phyloP scores from a whole-genome alignment of 2,797 vertebrate genomes.

The Pseudomugil gertrudae region DNA sequence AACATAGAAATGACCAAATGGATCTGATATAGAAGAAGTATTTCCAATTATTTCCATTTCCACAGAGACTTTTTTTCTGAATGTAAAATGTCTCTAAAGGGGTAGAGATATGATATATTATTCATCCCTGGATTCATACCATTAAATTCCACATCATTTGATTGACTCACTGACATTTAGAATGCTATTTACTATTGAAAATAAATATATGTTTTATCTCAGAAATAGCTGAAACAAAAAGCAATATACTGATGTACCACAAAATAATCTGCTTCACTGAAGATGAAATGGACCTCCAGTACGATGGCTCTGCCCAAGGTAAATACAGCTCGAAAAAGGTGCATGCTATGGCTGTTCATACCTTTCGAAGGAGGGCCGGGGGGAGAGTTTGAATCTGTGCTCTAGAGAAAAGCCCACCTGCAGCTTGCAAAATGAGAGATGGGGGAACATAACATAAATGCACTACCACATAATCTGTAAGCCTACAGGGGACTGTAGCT shows the following conservation, averaged over 20 bases:
- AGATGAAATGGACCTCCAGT: conserved; percentile 48
- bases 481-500: conserved; percentile 64
- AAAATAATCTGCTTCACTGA: conserved; percentile 48
- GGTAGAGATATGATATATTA: conserved; percentile 6
- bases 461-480: conserved; percentile 62
- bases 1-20: neutral
- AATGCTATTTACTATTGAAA: conserved; percentile 37
- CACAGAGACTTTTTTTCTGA: conserved; percentile 6
- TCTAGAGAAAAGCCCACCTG: conserved; percentile 58
- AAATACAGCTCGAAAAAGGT: conserved; percentile 53
- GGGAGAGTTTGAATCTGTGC: conserved; percentile 29
- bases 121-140: conserved; percentile 32
- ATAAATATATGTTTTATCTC: conserved; percentile 24
- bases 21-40: neutral
- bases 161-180: conserved; percentile 41
- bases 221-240: conserved; percentile 32
- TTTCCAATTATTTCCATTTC: conserved; percentile 9
- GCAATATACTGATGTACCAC: conserved; percentile 36
- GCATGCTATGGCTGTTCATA: conserved; percentile 10
- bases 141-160: conserved; percentile 33
- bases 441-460: conserved; percentile 56
- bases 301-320: conserved; percentile 27
- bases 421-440: conserved; percentile 67
- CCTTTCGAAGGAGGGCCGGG: conserved; percentile 26
- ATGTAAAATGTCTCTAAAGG: conserved; percentile 9